Conservation (phyloP, 1,140 invertebrate genomes). For the Drosophila bocqueti region DNA sequence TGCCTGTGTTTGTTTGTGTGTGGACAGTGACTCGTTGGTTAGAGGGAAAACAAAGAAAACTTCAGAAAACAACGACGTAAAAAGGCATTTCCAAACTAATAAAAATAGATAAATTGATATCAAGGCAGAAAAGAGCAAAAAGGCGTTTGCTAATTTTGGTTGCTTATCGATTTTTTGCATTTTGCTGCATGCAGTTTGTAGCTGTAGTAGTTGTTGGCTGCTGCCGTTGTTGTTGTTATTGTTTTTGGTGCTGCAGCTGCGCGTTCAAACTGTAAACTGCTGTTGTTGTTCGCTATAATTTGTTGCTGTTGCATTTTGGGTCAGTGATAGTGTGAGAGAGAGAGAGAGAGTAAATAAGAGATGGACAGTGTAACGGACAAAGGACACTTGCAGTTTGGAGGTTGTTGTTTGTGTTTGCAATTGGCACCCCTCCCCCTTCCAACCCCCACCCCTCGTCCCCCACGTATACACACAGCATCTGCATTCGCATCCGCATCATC, state of each 20-base stretch:
- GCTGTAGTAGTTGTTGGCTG: conserved; percentile 61
- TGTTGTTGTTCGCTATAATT: conserved; percentile 54
- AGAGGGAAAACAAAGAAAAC: conserved; percentile 81
- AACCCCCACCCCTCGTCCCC: not conserved
- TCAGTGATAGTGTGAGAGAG: conserved; percentile 32
- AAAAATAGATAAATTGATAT: conserved; percentile 12
- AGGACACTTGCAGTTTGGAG: conserved; percentile 56
- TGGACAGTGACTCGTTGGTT: conserved; percentile 73
- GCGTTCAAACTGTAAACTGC: conserved; percentile 69
- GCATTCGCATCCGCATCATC: conserved; percentile 35
- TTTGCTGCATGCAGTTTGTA: conserved; percentile 65
- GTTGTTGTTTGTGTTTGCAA: conserved; percentile 43
- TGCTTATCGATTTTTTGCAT: conserved; percentile 74
- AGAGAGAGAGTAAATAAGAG: conserved; percentile 17
- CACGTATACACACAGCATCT: conserved; percentile 51
- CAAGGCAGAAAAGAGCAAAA: conserved; percentile 17
- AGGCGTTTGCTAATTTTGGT: conserved; percentile 47
- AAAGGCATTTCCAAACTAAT: conserved; percentile 61
- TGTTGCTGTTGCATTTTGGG: conserved; percentile 59
- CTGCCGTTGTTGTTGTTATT: conserved; percentile 46
- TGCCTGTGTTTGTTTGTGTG: conserved; percentile 40
- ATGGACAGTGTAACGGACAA: conserved; percentile 46
- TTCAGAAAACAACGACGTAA: conserved; percentile 81
- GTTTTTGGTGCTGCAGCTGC: conserved; percentile 65
- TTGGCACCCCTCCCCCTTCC: conserved; percentile 3